Evolutionary conservation across 2,113 vertebrate species (phyloP), one percentile per base, ranked within the genome.

Genomic region (Urocynchramus pylzowi): DNA sequence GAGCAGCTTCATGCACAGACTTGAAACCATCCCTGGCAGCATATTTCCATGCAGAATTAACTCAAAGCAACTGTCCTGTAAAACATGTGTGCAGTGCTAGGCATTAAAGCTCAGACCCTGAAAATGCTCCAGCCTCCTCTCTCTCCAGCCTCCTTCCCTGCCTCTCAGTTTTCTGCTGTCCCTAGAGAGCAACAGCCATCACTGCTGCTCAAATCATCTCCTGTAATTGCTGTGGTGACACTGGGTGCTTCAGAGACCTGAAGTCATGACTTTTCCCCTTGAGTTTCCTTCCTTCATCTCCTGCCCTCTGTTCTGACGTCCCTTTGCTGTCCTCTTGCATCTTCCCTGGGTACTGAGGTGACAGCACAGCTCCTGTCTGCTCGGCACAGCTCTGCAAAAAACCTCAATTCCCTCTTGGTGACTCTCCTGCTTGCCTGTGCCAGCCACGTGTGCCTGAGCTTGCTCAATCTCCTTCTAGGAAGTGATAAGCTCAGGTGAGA

Each of bases 31-130:
- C 59, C 33, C 74, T 85, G 87, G 89, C 95, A 89, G 78, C 78
- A 91, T 28, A 39, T 61, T 87, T 83, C 91, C 70, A 20, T 67
- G 70, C 70, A 90, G 70, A 82, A 93, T 86, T 96, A 96, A 94
- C 85, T 87, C 79, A 79, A 95, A 97, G 74, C 87, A 94, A 94
- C 74, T 94, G 91, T 75, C 78, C 89, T 52, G 78, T 74, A 77
- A 88, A 96, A 90, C 82, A 82, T 4, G 17, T 87, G 89, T 88
- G 75, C 70, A 42, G 65, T 21, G 74, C 65, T 37, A 49, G 52
- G 77, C 71, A 80, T 21, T 89, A 59, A 87, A 76, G 18, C 70
- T 77, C 79, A 90, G 75, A 42, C 26, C 41, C 75, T 49, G 59
- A 85, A 90, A 93, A 61, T 22, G 16, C 67, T 76, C 61, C 67